Base-by-base conservation (phyloP, 2,888 invertebrate genomes). In the Seira musarum region DNA sequence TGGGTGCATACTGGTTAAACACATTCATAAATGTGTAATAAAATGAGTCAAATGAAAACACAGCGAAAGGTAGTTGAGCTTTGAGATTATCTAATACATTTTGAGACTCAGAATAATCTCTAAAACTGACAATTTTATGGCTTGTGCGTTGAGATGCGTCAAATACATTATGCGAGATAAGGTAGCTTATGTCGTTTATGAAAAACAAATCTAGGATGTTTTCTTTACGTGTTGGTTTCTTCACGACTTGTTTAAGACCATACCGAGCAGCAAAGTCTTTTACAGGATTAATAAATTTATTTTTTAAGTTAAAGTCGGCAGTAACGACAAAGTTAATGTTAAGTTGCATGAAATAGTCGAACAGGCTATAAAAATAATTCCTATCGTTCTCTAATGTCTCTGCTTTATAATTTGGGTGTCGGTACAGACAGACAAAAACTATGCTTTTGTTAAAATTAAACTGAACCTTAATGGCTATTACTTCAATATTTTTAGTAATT, bases 91-190 rank as follows among this genome's bases (percentile, higher is more conserved):
- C 30, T 30, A 65, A 8, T 24, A 24, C 2, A 2, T 5, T 8
- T 30, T 17, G 8, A 35, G 30, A 65, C 6, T 30, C 35, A 35
- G n/a, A n/a, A n/a, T n/a, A n/a, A n/a, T n/a, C n/a, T n/a, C n/a
- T n/a, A n/a, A n/a, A n/a, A n/a, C n/a, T n/a, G n/a, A 17, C 25
- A 25, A 65, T 2, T 17, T 65, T 65, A 30, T 65, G 65, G 25
- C 25, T 30, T n/a, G 65, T 17, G 25, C 19, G n/a, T n/a, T n/a
- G n/a, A n/a, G n/a, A 15, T n/a, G 35, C 8, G n/a, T 65, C 35
- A 19, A 10, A 8, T n/a, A 65, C 65, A 2, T 30, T 24, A 19
- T 63, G 63, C 8, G 21, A 24, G 3, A 21, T 15, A 6, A 63
- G 8, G 2, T 2, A 63, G 19, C 2, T 24, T 15, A 2, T 2